These are phyloP conservation scores for Bellardia pandia DNA, from an alignment of 2,888 invertebrate genomes.

Conservation along the genomic window DNA sequence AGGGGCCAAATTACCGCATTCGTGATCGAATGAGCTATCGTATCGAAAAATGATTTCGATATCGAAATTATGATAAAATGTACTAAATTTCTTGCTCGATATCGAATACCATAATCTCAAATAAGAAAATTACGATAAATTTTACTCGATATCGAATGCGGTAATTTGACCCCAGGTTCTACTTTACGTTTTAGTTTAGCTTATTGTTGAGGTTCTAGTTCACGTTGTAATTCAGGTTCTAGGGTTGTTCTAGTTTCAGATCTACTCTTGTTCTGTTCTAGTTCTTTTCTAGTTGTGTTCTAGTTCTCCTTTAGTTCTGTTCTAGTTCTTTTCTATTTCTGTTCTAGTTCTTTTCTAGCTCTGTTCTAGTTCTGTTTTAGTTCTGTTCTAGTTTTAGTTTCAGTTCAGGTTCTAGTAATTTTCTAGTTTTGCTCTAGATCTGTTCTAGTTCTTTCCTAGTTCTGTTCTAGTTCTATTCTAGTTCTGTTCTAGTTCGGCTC, in stretches of 20 bases:
- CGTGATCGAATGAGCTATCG: no score
- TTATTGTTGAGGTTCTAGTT: not conserved
- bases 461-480: not conserved
- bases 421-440: not conserved
- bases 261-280: not conserved
- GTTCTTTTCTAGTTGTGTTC: not conserved
- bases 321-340: not conserved
- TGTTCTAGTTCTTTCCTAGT: slow-evolving; percentile 3
- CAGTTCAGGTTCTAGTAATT: not conserved
- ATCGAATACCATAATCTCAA: no score
- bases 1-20: no score
- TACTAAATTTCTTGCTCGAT: no score
- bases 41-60: no score
- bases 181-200: not conserved
- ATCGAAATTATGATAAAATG: no score
- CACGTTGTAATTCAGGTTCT: not conserved
- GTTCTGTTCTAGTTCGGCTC: slow-evolving; percentile 1
- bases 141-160: no score
- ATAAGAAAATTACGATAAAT: no score
- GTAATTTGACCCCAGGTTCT: no score
- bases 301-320: not conserved
- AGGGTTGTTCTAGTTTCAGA: not conserved
- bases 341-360: not conserved
- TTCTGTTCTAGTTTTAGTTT: not conserved
- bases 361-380: not conserved